These are phyloP conservation scores for Crypturellus tataupa DNA, from an alignment of 2,797 vertebrate genomes.

Conservation along the genomic window DNA sequence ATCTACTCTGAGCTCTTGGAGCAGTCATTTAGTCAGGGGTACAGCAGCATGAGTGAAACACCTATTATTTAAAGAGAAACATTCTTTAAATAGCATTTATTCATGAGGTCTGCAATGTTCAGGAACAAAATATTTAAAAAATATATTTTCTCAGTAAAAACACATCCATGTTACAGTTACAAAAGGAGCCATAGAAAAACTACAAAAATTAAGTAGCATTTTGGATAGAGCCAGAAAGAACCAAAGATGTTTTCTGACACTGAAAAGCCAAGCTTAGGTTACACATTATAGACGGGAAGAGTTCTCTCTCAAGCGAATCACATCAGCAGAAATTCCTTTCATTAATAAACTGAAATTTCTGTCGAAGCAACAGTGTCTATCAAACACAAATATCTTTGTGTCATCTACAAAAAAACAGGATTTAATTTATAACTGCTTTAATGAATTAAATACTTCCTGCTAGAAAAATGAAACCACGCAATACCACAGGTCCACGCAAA, in stretches of 20 bases:
- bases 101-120: background rate
- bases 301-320: background rate
- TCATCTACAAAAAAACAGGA: background rate
- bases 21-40: background rate
- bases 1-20: background rate
- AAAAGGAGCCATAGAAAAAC: background rate
- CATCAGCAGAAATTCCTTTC: background rate
- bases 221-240: background rate
- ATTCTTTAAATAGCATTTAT: background rate
- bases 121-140: background rate
- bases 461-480: background rate
- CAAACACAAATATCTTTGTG: constrained; percentile 15
- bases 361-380: constrained; percentile 13
- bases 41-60: background rate
- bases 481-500: background rate
- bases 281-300: background rate
- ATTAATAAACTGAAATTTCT: constrained; percentile 22
- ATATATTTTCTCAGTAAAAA: background rate
- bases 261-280: background rate
- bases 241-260: background rate
- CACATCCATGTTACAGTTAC: background rate
- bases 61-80: background rate
- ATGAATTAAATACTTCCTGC: background rate
- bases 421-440: background rate
- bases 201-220: background rate